Percentiles rank a stretch among this genome's conserved stretches.
These are phyloP conservation scores for Camponotus fellah DNA, from an alignment of 2,888 invertebrate species.

Conservation along the genomic window DNA sequence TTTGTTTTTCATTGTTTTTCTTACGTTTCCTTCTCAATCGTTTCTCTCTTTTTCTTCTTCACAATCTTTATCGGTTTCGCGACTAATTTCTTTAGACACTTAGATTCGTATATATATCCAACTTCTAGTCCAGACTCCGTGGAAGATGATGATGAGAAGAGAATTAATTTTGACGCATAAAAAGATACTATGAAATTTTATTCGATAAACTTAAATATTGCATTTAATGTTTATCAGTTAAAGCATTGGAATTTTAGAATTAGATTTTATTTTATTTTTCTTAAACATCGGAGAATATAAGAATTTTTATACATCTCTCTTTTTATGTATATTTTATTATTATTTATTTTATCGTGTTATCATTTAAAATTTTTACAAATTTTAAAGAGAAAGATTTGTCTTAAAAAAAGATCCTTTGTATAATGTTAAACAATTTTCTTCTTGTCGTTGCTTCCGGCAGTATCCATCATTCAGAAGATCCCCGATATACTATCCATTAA, in stretches of 20 bases:
- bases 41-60: constrained; percentile 30
- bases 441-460: not conserved
- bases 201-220: too few relatives aligned
- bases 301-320: not conserved
- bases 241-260: not conserved
- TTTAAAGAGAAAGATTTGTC: not conserved
- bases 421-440: not conserved
- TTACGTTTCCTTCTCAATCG: constrained; percentile 41
- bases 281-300: not conserved
- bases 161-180: not conserved
- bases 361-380: not conserved
- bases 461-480: constrained; percentile 3
- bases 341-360: not conserved
- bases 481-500: constrained; percentile 31
- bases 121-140: not conserved
- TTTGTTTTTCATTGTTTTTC: constrained; percentile 39
- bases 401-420: not conserved
- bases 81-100: constrained; percentile 56
- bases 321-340: not conserved
- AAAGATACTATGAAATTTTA: too few relatives aligned
- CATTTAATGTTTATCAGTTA: not conserved
- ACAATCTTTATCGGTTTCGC: constrained; percentile 42
- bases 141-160: not conserved
- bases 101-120: constrained; percentile 45
- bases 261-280: not conserved